These are phyloP conservation scores for Narcine bancroftii DNA, from an alignment of 2,113 vertebrate species.

Conservation along the genomic window DNA sequence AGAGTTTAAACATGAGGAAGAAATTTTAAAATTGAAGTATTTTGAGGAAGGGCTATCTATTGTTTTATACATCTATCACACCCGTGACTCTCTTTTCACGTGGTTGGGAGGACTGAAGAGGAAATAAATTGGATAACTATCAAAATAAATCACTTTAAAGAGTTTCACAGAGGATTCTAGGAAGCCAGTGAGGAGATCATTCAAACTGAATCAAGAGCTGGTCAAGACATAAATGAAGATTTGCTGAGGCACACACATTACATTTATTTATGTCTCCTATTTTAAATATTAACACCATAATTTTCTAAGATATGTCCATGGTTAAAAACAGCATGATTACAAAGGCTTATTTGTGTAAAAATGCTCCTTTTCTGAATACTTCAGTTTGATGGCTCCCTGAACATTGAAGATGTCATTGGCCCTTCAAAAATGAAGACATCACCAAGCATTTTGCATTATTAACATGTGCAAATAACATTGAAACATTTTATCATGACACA, in stretches of 20 bases:
- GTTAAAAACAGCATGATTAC: neutral
- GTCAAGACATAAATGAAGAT: neutral
- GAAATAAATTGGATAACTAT: neutral
- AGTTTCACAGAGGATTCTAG: neutral
- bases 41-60: too few relatives aligned
- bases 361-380: neutral
- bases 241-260: neutral
- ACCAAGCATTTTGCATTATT: neutral
- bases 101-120: neutral
- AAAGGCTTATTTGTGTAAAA: neutral
- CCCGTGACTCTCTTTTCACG: too few relatives aligned
- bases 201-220: neutral
- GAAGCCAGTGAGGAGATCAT: neutral
- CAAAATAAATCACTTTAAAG: neutral
- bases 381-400: neutral
- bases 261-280: neutral
- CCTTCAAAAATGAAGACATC: neutral
- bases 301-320: neutral
- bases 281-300: neutral
- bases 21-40: too few relatives aligned
- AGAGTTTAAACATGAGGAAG: too few relatives aligned
- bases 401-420: neutral
- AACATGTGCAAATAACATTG: neutral
- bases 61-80: too few relatives aligned
- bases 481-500: neutral